A percentile compares a stretch with the other conserved stretches of the same genome.
These are phyloP conservation scores for Drepana falcataria DNA, from an alignment of 2,888 invertebrate species.

Conservation along the genomic window DNA sequence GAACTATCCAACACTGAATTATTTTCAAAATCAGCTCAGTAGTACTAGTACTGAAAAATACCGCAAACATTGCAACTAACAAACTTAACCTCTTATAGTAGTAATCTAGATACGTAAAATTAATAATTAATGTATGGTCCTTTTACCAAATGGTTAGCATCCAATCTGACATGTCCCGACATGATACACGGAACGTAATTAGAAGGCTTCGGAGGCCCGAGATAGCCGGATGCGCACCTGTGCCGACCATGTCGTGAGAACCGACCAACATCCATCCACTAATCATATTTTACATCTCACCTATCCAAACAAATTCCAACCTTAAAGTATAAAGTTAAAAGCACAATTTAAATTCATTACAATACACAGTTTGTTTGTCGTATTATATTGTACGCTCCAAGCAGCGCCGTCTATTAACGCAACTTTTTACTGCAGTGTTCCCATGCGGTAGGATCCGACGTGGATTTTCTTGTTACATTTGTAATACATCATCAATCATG, in stretches of 20 bases:
- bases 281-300: slow-evolving; percentile 24
- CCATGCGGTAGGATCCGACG: slow-evolving; percentile 24
- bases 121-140: neutral
- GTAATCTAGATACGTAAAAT: no score
- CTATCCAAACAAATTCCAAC: slow-evolving; percentile 13
- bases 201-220: slow-evolving; percentile 47
- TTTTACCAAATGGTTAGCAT: neutral
- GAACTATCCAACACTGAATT: no score
- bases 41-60: no score
- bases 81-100: no score
- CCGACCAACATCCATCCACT: slow-evolving; percentile 47
- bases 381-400: slow-evolving; percentile 72
- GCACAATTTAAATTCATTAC: slow-evolving; percentile 7
- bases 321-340: slow-evolving; percentile 12
- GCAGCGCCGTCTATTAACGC: slow-evolving; percentile 65
- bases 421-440: slow-evolving; percentile 53
- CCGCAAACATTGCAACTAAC: no score
- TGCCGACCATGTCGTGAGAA: slow-evolving; percentile 61
- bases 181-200: slow-evolving; percentile 37
- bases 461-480: slow-evolving; percentile 1
- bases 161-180: slow-evolving; percentile 8
- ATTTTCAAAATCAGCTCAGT: no score
- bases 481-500: neutral
- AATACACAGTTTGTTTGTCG: slow-evolving; percentile 47
- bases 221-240: slow-evolving; percentile 77